A percentile compares a stretch with the other conserved stretches of the same genome.
These are phyloP conservation scores for Sebastes iracundus DNA, from an alignment of 2,797 vertebrate species.

Conservation along the genomic window DNA sequence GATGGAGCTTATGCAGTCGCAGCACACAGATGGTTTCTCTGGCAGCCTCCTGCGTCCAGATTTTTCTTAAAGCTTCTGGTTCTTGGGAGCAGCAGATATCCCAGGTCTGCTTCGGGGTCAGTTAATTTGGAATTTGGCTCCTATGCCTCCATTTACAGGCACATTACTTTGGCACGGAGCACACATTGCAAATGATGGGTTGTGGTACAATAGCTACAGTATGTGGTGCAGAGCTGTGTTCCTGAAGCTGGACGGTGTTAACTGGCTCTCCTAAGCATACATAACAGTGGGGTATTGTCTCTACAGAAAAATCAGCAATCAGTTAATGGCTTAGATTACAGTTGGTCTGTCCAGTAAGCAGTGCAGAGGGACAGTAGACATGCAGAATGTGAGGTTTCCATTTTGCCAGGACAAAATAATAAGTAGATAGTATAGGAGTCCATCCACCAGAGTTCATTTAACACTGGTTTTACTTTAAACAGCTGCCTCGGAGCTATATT, in stretches of 20 bases:
- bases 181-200: conserved; percentile 46
- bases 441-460: neutral
- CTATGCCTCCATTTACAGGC: conserved; percentile 51
- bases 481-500: neutral
- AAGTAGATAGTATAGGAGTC: neutral
- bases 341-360: conserved; percentile 5
- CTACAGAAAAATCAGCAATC: conserved; percentile 9
- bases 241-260: conserved; percentile 14
- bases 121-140: conserved; percentile 71
- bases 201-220: conserved; percentile 36
- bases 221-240: conserved; percentile 32
- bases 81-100: conserved; percentile 61
- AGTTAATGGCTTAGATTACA: conserved; percentile 15
- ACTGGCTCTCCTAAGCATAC: conserved; percentile 17
- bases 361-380: neutral
- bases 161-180: conserved; percentile 59
- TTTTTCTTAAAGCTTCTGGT: conserved; percentile 65
- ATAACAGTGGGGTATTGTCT: conserved; percentile 48
- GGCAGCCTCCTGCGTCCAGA: conserved; percentile 63
- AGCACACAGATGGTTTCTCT: conserved; percentile 75
- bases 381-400: neutral
- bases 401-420: neutral
- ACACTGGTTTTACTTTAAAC: neutral
- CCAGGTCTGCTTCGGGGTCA: conserved; percentile 65
- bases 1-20: conserved; percentile 66